phyloP scores from a whole-genome alignment of 37 sponge, comb jelly and placozoan genomes.

The Hormiphora californensis region DNA sequence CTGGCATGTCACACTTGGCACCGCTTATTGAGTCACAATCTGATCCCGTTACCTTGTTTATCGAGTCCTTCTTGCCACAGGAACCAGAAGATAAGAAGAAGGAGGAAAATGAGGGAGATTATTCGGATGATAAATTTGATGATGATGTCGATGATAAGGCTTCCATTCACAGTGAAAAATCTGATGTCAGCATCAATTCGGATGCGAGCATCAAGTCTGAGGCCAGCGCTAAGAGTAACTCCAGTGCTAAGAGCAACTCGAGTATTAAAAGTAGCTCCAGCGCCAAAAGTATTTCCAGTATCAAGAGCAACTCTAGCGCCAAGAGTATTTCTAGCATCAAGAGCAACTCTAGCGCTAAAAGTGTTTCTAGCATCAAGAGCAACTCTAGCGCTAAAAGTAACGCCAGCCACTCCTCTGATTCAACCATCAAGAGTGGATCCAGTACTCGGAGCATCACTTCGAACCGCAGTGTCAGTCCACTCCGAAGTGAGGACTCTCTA shows the following conservation, averaged over 20 bases:
- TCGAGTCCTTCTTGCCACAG: no score
- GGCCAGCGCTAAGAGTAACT: neutral
- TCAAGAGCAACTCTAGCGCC: neutral
- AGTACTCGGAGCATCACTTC: neutral
- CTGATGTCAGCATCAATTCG: neutral
- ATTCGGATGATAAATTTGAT: no score
- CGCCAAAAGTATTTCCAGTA: neutral
- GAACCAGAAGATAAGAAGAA: no score
- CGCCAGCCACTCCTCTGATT: neutral
- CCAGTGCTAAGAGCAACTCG: neutral
- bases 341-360: neutral
- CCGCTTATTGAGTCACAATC: no score
- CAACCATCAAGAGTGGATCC: neutral
- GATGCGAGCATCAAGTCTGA: neutral
- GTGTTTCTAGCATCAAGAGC: neutral
- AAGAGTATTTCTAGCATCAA: neutral
- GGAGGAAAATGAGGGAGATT: no score
- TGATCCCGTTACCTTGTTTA: no score
- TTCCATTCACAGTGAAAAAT: no score
- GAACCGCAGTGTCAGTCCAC: neutral
- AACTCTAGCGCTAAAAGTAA: neutral
- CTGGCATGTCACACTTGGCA: no score
- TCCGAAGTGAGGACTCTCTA: neutral
- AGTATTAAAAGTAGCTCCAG: conserved; percentile 18
- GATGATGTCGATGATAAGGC: no score